phyloP scores from a whole-genome alignment of 1,140 invertebrate species.

The Apis mellifera region DNA sequence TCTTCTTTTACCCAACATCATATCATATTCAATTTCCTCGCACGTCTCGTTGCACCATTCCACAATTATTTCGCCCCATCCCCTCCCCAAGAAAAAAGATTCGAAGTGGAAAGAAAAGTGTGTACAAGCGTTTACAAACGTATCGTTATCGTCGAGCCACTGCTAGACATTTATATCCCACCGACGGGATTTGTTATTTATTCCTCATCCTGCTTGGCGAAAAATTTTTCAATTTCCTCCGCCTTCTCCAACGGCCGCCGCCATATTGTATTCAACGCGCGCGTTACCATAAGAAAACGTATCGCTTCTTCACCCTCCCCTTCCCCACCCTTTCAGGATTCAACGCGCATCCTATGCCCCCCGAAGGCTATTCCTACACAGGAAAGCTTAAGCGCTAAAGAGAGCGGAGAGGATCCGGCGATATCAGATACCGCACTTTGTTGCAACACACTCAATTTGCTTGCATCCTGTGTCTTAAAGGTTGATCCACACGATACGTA shows the following conservation, averaged over 20 bases:
- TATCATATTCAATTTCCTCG: no score
- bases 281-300: slow-evolving; percentile 46
- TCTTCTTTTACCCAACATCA: no score
- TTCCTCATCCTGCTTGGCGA: slow-evolving; percentile 29
- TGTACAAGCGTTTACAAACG: not conserved
- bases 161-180: slow-evolving; percentile 38
- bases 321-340: slow-evolving; percentile 21
- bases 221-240: slow-evolving; percentile 59
- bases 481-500: slow-evolving; percentile 2
- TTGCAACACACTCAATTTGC: slow-evolving; percentile 21
- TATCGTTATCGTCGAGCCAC: slow-evolving; percentile 33
- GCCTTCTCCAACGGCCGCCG: slow-evolving; percentile 6
- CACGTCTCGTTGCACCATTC: no score
- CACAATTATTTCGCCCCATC: no score
- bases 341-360: slow-evolving; percentile 6
- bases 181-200: slow-evolving; percentile 45
- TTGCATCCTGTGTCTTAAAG: slow-evolving; percentile 17
- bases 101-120: no score
- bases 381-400: slow-evolving; percentile 36
- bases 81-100: not conserved
- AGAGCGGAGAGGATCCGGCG: not conserved
- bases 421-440: slow-evolving; percentile 30
- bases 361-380: slow-evolving; percentile 14
- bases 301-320: slow-evolving; percentile 36
- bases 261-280: slow-evolving; percentile 30